Evolutionary conservation across 1,140 invertebrate genomes (phyloP).

Genomic region (Pantala flavescens): DNA sequence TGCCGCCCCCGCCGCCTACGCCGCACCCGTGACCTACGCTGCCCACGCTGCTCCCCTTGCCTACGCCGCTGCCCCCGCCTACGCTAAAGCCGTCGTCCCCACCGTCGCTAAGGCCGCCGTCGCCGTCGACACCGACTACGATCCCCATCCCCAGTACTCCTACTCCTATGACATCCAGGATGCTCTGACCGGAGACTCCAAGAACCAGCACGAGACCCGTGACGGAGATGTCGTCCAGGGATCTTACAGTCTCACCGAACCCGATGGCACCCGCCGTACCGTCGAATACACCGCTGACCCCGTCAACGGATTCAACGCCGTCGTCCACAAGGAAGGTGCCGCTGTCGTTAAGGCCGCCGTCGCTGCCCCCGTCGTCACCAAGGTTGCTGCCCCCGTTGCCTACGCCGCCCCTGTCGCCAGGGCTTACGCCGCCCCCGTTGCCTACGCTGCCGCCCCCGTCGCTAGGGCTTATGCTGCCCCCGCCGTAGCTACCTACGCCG

Average conservation of each 20-base stretch:
- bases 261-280: constrained; percentile 34
- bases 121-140: constrained; percentile 34
- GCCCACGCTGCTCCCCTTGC: constrained; percentile 8
- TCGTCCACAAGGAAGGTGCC: constrained; percentile 39
- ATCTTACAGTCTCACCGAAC: constrained; percentile 32
- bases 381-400: neutral
- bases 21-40: constrained; percentile 27
- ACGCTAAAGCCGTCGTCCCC: constrained; percentile 15
- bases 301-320: constrained; percentile 34
- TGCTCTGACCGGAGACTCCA: constrained; percentile 41
- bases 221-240: constrained; percentile 37
- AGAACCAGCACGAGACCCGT: constrained; percentile 23
- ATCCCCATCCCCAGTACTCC: constrained; percentile 31
- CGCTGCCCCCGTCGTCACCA: neutral
- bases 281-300: constrained; percentile 38
- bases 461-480: neutral
- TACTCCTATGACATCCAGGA: constrained; percentile 37
- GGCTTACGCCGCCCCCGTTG: neutral
- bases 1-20: constrained; percentile 37
- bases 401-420: constrained; percentile 4
- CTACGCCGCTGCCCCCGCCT: neutral
- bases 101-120: neutral
- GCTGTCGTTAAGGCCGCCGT: constrained; percentile 28
- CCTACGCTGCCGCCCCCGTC: constrained; percentile 17
- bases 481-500: constrained; percentile 26